Evolutionary conservation across 2,888 invertebrate species (phyloP), one percentile per base, ranked within the genome.

Genomic region (Macrosoma leucophasiata): DNA sequence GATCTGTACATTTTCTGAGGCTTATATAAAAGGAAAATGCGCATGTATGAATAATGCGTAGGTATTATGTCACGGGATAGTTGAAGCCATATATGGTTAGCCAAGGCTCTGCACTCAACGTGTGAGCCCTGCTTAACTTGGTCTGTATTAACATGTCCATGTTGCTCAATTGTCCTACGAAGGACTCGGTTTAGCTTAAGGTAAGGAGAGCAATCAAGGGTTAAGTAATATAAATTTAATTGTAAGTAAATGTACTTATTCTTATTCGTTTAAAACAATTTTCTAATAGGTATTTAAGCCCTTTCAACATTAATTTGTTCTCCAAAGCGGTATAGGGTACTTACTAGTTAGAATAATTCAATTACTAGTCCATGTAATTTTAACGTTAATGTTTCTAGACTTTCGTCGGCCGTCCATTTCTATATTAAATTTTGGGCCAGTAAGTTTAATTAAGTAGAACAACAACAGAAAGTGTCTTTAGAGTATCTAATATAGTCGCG

Each of bases 241-340:
- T 58, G 48, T 71, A 67, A 67, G 61, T 59, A 43, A 62, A 62
- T 59, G 55, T 67, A 68, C 62, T 63, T 68, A 69, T 55, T 57
- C 46, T 52, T 63, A 58, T 67, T 59, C 59, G 60, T 60, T 59
- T 65, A 58, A 56, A 70, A 64, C 48, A 46, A 31, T 31, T 50
- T 45, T 59, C 59, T 60, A n/a, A n/a, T 60, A 59, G 58, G 69
- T 57, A 45, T 67, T 61, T 62, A 63, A 52, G 66, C 71, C 76
- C 74, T 64, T 55, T 48, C 62, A 62, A 60, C 60, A 54, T 61
- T 62, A 62, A 55, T 57, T 66, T 67, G 68, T 78, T 77, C 79
- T 82, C 81, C 79, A 70, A 73, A 70, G 81, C 82, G 84, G 84
- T 82, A 71, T 74, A 77, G 77, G 78, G 78, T 84, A 84, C 82